A percentile compares a stretch with the other conserved stretches of the same genome.
Evolutionary conservation across 2,797 vertebrate genomes (phyloP).

Genomic region (Typhlichthys eigenmanni): DNA sequence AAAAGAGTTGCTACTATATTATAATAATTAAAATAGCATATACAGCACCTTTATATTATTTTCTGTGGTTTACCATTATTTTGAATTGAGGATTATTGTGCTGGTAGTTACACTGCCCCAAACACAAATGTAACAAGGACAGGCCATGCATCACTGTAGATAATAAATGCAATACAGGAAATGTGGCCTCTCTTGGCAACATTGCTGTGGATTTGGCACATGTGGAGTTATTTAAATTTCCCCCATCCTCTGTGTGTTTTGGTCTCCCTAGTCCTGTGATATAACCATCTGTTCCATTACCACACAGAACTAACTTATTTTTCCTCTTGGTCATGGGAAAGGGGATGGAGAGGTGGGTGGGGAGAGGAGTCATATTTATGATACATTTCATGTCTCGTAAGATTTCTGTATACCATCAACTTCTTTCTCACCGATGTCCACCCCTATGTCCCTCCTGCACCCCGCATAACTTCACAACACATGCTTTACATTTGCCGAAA

Average conservation of each 20-base stretch:
- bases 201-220: neutral
- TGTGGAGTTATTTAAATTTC: slow-evolving; percentile 4
- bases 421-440: slow-evolving; percentile 10
- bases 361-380: slow-evolving; percentile 28
- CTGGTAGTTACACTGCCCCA: neutral
- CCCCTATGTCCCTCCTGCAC: neutral
- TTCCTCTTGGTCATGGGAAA: neutral
- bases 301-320: slow-evolving; percentile 15
- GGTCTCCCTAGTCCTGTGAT: slow-evolving; percentile 13
- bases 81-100: neutral
- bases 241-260: neutral
- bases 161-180: neutral
- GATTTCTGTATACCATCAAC: slow-evolving; percentile 12
- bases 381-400: slow-evolving; percentile 27
- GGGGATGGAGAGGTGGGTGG: neutral
- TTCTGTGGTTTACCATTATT: neutral
- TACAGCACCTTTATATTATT: neutral
- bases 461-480: slow-evolving; percentile 42
- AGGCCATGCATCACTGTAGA: neutral
- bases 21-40: too few species aligned
- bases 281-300: slow-evolving; percentile 38
- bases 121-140: neutral
- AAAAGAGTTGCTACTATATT: too few species aligned
- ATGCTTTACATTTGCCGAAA: slow-evolving; percentile 50
- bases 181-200: neutral